Evolutionary conservation across 2,113 vertebrate species (phyloP), one percentile per base, ranked within the genome.

Genomic region (Passer montanus): DNA sequence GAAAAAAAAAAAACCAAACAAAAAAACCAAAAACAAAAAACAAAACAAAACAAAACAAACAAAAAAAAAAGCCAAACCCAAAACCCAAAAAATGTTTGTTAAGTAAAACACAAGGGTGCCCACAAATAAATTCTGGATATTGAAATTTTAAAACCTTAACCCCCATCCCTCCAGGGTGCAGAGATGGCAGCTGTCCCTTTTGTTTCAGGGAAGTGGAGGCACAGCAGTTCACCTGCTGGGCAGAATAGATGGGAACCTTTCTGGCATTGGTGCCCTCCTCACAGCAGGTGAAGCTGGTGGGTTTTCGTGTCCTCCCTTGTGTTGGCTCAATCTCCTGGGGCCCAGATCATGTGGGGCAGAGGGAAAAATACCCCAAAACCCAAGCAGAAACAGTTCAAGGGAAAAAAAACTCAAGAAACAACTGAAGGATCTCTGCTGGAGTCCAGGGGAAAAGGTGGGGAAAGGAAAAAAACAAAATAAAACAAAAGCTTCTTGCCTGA

Each of bases 301-400:
- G 17, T 27, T 84, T 21, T 63, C 33, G 14, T 52, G 31, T 44
- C 47, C 33, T 84, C 13, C 53, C 16, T 26, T 52, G 13, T 46
- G 13, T 27, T 73, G 68, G 19, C 22, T 67, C 22, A 6, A 3
- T 26, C 33, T 37, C 41, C 15, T 0, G 0, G 16, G 37, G 31
- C 12, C 13, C 1, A 0, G 22, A 47, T 44, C 1, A 0, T 22
- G 21, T 4, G 4, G 26, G 1, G 1, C 18, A 4, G 27, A 63
- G 28, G 21, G 39, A 2, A 15, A 46, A 83, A n/a, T 15, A 21
- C 3, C 6, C 3, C 30, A 60, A 53, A 26, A 26, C 5, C 17
- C 27, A 73, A 37, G 13, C 31, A 1, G 0, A 53, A 63, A 22
- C 7, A 37, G 7, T 53, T 53, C 33, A 53, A 17, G 16, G 13